Conservation (phyloP, 2,888 invertebrate genomes). For the Halictus ligatus region DNA sequence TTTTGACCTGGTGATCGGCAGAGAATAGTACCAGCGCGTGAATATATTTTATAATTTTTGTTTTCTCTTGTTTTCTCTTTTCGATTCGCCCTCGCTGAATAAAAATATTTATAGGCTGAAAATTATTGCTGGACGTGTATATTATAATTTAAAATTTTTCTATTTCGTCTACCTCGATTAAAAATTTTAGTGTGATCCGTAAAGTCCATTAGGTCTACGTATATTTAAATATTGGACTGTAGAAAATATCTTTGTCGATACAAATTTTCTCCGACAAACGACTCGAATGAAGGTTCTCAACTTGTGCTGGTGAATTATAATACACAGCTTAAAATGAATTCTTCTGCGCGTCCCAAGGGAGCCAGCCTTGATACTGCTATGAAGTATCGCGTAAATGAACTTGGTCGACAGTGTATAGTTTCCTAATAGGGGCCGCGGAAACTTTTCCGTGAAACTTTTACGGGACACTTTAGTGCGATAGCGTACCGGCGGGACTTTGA, state of each 20-base stretch:
- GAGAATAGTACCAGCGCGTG: not conserved
- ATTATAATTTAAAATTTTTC: too few relatives aligned
- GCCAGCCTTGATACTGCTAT: not conserved
- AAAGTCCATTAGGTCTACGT: too few relatives aligned
- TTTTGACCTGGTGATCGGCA: not conserved
- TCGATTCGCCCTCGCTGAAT: too few relatives aligned
- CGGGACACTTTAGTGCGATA: constrained; percentile 34
- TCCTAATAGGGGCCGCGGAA: not conserved
- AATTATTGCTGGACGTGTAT: too few relatives aligned
- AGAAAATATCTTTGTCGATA: not conserved
- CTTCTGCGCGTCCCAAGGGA: not conserved
- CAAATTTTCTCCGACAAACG: not conserved
- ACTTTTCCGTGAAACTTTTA: constrained; percentile 45
- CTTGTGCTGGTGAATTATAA: not conserved
- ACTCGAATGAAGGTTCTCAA: not conserved
- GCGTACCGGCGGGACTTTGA: constrained; percentile 45
- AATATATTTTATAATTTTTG: not conserved
- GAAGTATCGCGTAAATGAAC: constrained; percentile 36
- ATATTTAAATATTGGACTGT: too few relatives aligned
- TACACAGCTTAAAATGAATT: constrained; percentile 16
- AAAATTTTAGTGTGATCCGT: too few relatives aligned
- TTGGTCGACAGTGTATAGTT: constrained; percentile 20
- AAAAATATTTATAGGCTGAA: too few relatives aligned
- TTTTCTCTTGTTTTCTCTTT: too few relatives aligned
- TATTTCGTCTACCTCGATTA: too few relatives aligned